phyloP scores from a whole-genome alignment of 2,888 invertebrate species.

The Silvanus unidentatus region DNA sequence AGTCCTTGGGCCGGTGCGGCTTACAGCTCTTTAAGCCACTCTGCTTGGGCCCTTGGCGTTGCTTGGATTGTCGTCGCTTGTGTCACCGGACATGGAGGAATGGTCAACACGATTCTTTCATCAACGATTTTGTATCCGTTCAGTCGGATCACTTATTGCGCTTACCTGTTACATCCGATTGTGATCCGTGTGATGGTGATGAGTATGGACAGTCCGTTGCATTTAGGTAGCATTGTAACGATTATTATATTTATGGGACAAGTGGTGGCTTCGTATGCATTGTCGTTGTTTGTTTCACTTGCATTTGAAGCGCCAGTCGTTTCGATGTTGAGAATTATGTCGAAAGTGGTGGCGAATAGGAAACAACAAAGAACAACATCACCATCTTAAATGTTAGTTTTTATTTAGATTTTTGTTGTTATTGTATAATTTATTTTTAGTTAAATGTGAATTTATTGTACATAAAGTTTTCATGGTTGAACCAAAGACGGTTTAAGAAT shows the following conservation, averaged over 20 bases:
- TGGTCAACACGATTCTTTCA: conserved; percentile 66
- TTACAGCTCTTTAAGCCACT: conserved; percentile 76
- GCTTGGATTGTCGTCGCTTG: conserved; percentile 83
- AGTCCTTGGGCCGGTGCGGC: conserved; percentile 65
- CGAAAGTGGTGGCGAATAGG: conserved; percentile 31
- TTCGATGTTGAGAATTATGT: conserved; percentile 64
- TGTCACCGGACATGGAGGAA: conserved; percentile 76
- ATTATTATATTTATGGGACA: conserved; percentile 75
- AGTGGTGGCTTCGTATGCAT: conserved; percentile 69
- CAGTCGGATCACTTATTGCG: conserved; percentile 81
- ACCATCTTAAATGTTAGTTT: no score
- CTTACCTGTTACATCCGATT: conserved; percentile 78
- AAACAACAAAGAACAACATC: conserved; percentile 10
- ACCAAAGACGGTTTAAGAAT: no score
- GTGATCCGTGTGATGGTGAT: conserved; percentile 74
- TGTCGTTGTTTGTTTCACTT: conserved; percentile 73
- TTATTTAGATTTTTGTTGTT: not conserved
- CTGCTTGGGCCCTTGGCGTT: conserved; percentile 74
- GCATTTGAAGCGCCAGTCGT: conserved; percentile 82
- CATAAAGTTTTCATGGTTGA: no score
- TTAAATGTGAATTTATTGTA: not conserved
- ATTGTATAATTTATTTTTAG: not conserved
- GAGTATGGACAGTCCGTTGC: conserved; percentile 76
- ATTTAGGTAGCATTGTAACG: conserved; percentile 72
- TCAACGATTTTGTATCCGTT: conserved; percentile 76